These are phyloP conservation scores for Eucera pruinosa DNA, from an alignment of 2,888 invertebrate species.

Conservation along the genomic window DNA sequence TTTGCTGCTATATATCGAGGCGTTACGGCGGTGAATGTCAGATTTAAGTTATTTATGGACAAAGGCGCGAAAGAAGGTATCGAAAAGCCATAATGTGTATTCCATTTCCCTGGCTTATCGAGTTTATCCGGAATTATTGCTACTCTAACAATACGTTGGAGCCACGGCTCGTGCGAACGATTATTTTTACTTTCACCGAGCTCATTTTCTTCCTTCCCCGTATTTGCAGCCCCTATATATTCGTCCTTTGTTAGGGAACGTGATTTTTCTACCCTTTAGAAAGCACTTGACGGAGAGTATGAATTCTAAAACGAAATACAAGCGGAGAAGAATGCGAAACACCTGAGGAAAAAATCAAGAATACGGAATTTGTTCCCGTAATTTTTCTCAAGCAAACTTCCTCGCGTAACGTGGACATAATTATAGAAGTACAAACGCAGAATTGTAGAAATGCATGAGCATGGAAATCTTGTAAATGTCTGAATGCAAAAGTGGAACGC, in stretches of 20 bases:
- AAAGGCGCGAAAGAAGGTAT: conserved; percentile 30
- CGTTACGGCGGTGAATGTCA: conserved; percentile 35
- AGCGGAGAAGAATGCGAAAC: background rate
- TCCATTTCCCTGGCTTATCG: conserved; percentile 34
- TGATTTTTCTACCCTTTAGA: conserved; percentile 1
- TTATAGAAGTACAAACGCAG: background rate
- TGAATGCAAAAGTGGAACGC: background rate
- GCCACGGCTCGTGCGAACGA: conserved; percentile 10
- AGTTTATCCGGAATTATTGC: conserved; percentile 48
- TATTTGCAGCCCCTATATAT: background rate
- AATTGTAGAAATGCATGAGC: too few relatives aligned
- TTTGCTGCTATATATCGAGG: conserved; percentile 16
- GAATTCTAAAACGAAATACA: conserved; percentile 11
- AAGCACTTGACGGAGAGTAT: conserved; percentile 7
- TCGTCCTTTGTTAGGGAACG: background rate
- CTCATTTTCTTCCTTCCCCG: background rate
- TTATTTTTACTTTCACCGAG: conserved; percentile 24
- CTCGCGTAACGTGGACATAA: background rate
- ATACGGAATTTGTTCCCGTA: background rate
- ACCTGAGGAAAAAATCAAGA: background rate
- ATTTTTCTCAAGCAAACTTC: background rate
- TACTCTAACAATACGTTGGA: background rate
- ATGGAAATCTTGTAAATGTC: background rate
- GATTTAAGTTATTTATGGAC: conserved; percentile 43
- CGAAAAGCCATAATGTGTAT: conserved; percentile 55